Evolutionary conservation across 2,888 invertebrate genomes (phyloP), one percentile per base, ranked within the genome.

Genomic region (Scaptomyza tumidula): DNA sequence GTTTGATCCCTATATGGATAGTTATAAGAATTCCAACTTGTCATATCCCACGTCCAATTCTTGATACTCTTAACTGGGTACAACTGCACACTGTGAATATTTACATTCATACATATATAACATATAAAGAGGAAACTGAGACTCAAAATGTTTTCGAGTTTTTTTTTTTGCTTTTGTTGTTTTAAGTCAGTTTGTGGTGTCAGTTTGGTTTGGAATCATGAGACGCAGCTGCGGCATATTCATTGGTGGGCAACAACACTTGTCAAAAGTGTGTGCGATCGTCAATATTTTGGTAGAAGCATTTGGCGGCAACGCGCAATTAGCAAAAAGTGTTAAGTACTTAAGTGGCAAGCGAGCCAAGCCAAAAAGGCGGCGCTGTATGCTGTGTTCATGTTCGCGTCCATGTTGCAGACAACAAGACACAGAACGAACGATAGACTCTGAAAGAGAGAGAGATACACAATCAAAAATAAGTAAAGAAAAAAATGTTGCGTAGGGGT

Each of bases 251-350:
- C 87, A 71, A 70, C 87, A 84, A 71, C 69, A 84, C 79, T 87
- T 75, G 85, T 68, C 55, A 65, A 59, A 49, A 59, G 49, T 55
- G 49, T 71, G 62, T 71, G 53, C 37, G 57, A 58, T 54, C 71
- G 83, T 88, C 87, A 81, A 75, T 73, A 75, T 75, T 68, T 66
- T 74, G 76, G 70, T 74, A 80, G 83, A 86, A 72, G 71, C 81
- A 72, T 86, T 86, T 88, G 75, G 75, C 74, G 78, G 76, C 73
- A 75, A 75, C 68, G 75, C 78, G 75, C 88, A 89, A 86, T 86
- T 86, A 86, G 86, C 87, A 78, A 89, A 89, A 85, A 89, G 86
- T 89, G 86, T 89, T 86, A 86, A 86, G 89, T 89, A 89, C 89
- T 89, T 87, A 86, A 86, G 89, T 85, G 87, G 88, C 88, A 71